Conservation (phyloP, 2,113 vertebrate species). For the Origma solitaria region DNA sequence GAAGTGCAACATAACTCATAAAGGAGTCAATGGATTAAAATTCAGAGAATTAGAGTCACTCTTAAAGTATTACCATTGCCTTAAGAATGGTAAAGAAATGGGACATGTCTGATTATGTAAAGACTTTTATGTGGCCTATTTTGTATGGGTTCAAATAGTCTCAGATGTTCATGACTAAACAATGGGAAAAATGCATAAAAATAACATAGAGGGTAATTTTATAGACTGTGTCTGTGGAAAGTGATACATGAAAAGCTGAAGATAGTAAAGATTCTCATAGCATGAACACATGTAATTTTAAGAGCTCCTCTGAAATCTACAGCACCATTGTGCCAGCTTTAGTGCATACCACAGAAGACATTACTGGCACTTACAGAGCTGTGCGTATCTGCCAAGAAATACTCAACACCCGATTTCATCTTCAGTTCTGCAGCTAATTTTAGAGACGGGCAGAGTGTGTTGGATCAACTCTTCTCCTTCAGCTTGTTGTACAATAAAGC, state of each 20-base stretch:
- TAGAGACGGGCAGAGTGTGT: not conserved
- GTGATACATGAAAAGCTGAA: not conserved
- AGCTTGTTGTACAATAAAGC: not conserved
- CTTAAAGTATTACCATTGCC: not conserved
- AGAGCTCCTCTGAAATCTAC: conserved; percentile 2
- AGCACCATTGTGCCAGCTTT: not conserved
- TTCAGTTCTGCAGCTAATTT: conserved; percentile 5
- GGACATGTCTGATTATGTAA: not conserved
- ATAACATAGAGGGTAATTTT: not conserved
- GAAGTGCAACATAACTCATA: not conserved
- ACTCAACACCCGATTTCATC: conserved; percentile 5
- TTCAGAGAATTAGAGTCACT: not conserved
- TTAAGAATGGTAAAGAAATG: not conserved
- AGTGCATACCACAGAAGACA: conserved; percentile 6
- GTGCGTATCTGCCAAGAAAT: not conserved
- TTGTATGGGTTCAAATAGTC: not conserved
- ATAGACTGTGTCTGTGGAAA: not conserved
- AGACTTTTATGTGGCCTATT: not conserved
- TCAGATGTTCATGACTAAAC: not conserved
- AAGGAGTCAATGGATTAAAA: not conserved
- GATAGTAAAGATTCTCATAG: not conserved
- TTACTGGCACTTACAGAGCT: not conserved
- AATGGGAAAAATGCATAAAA: not conserved
- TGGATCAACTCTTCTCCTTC: not conserved
- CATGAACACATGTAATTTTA: not conserved